These are phyloP conservation scores for Formicarius rufipectus DNA, from an alignment of 2,113 vertebrate genomes.

Conservation along the genomic window DNA sequence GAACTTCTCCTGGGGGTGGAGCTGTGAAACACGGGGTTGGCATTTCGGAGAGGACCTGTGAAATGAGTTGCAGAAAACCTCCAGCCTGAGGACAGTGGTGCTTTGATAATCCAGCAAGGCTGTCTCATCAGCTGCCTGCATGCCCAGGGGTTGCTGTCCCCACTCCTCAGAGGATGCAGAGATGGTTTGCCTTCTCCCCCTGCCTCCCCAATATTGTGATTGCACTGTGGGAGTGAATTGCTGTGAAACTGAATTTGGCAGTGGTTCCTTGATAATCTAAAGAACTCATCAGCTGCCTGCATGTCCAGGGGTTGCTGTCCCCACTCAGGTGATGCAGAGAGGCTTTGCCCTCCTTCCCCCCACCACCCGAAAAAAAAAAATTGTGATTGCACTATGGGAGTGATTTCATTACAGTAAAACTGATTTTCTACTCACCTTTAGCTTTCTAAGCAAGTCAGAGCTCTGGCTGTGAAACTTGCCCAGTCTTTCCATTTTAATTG, in stretches of 20 bases:
- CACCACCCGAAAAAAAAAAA: no score
- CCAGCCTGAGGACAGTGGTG: background rate
- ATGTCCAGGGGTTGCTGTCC: background rate
- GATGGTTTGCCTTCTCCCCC: background rate
- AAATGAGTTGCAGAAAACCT: background rate
- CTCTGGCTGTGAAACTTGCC: background rate
- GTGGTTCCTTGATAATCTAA: no score
- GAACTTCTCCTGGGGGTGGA: background rate
- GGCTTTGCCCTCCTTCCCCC: background rate
- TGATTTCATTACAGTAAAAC: background rate
- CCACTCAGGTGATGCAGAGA: background rate
- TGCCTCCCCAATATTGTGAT: fast-evolving
- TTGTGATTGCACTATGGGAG: background rate
- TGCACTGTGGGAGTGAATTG: no score
- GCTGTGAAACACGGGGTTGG: background rate
- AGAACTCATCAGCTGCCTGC: background rate
- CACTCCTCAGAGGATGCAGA: background rate
- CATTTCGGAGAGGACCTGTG: background rate
- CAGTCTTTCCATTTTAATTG: background rate
- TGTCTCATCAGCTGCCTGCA: background rate
- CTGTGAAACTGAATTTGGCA: no score
- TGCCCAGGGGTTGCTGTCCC: background rate
- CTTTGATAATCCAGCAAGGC: background rate
- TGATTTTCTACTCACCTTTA: fast-evolving
- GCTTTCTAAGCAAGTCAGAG: background rate